A percentile compares a stretch with the other conserved stretches of the same genome.
These are phyloP conservation scores for Temnothorax nylanderi DNA, from an alignment of 1,140 invertebrate species.

Conservation along the genomic window DNA sequence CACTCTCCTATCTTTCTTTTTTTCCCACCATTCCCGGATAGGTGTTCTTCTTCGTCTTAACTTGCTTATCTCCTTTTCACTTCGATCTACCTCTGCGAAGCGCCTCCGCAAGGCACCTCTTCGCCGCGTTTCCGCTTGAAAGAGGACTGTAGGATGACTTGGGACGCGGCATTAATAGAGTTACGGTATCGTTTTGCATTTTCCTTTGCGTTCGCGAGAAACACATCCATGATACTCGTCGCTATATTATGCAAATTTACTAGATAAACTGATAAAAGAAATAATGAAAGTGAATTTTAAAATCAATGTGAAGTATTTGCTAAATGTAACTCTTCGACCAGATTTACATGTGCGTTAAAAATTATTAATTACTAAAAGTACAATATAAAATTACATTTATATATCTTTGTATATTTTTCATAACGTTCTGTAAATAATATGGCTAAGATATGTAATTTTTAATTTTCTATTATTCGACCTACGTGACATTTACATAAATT, in stretches of 20 bases:
- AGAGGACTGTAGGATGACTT: constrained; percentile 2
- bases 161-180: constrained; percentile 17
- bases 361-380: no score
- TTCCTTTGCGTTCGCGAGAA: constrained; percentile 20
- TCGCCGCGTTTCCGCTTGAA: constrained; percentile 16
- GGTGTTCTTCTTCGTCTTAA: constrained; percentile 51
- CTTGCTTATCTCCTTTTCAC: constrained; percentile 59
- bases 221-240: background rate
- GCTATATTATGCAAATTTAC: background rate
- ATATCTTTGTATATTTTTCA: background rate
- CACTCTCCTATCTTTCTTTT: constrained; percentile 35
- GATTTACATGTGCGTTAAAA: background rate
- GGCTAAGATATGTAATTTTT: background rate
- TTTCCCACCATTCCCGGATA: constrained; percentile 3
- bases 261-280: background rate
- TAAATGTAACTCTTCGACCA: background rate
- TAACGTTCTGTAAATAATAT: background rate
- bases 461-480: background rate
- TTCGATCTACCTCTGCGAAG: constrained; percentile 45
- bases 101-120: background rate
- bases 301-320: background rate
- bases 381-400: background rate
- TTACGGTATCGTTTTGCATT: constrained; percentile 8
- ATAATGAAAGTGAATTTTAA: background rate
- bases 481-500: background rate